A percentile compares a stretch with the other conserved stretches of the same genome.
Evolutionary conservation across 1,140 invertebrate genomes (phyloP).

Genomic region (Drosophila ananassae): DNA sequence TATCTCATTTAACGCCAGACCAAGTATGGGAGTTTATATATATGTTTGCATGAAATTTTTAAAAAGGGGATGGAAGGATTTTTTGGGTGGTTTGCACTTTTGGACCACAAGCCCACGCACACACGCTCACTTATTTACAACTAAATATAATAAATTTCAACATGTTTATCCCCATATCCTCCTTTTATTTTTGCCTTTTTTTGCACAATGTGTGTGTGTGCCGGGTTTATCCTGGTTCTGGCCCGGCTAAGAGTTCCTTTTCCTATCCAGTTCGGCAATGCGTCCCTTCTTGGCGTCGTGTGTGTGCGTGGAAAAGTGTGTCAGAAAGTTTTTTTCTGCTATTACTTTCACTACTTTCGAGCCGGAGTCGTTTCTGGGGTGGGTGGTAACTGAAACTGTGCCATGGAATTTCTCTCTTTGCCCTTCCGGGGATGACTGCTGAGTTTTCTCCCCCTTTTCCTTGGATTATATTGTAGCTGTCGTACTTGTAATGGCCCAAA

Average conservation of each 20-base stretch:
- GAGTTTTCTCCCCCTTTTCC: background rate
- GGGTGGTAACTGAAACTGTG: slow-evolving; percentile 15
- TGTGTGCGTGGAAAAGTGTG: slow-evolving; percentile 59
- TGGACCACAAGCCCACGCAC: slow-evolving; percentile 27
- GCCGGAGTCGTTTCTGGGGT: slow-evolving; percentile 25
- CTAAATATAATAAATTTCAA: slow-evolving; percentile 72
- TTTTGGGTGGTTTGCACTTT: slow-evolving; percentile 44
- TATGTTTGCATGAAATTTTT: background rate
- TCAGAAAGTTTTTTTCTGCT: slow-evolving; percentile 69
- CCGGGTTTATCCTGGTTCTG: slow-evolving; percentile 11
- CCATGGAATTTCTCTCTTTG: slow-evolving; percentile 22
- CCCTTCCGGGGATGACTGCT: slow-evolving; percentile 35
- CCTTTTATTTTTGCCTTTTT: slow-evolving; percentile 22
- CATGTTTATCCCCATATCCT: slow-evolving; percentile 62
- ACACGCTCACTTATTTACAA: slow-evolving; percentile 33
- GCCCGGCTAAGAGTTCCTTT: slow-evolving; percentile 16
- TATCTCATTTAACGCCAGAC: slow-evolving; percentile 80
- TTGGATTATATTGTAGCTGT: slow-evolving; percentile 6
- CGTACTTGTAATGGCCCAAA: slow-evolving; percentile 72
- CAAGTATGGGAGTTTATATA: slow-evolving; percentile 39
- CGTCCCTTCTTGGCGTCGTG: slow-evolving; percentile 2
- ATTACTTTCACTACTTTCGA: slow-evolving; percentile 76
- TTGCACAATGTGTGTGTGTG: slow-evolving; percentile 13
- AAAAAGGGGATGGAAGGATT: slow-evolving; percentile 21
- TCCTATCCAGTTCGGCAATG: slow-evolving; percentile 11